These are phyloP conservation scores for Regulus satrapa DNA, from an alignment of 2,113 vertebrate genomes.

Conservation along the genomic window DNA sequence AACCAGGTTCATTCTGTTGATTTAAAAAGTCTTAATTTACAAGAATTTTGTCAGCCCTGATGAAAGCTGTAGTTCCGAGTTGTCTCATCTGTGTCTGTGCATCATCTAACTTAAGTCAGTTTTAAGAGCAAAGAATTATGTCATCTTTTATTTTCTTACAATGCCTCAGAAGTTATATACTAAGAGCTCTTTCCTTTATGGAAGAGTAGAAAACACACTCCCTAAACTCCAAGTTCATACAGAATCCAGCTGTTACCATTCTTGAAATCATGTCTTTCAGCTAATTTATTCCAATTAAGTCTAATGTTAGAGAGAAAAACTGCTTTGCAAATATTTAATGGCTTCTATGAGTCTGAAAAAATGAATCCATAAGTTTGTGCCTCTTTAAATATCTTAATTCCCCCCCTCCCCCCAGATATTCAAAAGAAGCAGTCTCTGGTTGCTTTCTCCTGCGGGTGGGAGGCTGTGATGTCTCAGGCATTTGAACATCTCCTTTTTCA, in stretches of 20 bases:
- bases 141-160: neutral
- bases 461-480: neutral
- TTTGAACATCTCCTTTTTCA: neutral
- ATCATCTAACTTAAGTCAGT: neutral
- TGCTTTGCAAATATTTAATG: constrained; percentile 38
- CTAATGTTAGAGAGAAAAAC: constrained; percentile 25
- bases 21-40: neutral
- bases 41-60: neutral
- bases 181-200: neutral
- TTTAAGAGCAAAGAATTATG: neutral
- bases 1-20: neutral
- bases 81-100: neutral
- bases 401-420: no score
- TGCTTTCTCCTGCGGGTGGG: neutral
- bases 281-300: constrained; percentile 33
- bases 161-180: neutral
- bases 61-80: neutral
- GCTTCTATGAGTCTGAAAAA: neutral
- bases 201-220: neutral
- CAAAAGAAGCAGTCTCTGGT: neutral
- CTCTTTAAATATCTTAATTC: neutral
- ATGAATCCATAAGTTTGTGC: neutral
- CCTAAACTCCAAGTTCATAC: neutral
- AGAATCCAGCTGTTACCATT: constrained; percentile 28
- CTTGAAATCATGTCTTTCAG: neutral